A percentile compares a stretch with the other conserved stretches of the same genome.
Evolutionary conservation across 2,113 vertebrate genomes (phyloP).

Genomic region (Myotis brandtii): DNA sequence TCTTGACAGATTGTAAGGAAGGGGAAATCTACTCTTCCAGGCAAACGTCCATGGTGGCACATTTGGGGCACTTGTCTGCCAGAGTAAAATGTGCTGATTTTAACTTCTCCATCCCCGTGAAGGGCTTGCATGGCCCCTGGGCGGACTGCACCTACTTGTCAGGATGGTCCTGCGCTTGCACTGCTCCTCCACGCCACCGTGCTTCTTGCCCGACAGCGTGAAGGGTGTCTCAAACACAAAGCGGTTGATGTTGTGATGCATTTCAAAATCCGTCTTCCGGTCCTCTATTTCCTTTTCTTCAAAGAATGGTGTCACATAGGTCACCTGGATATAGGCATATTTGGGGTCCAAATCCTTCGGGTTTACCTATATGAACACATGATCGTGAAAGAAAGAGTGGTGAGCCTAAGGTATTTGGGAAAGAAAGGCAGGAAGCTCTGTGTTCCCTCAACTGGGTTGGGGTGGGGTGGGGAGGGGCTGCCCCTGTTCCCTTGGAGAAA

Average conservation of each 20-base stretch:
- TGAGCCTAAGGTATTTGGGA: neutral
- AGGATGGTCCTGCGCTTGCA: constrained; percentile 97
- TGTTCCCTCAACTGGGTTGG: neutral
- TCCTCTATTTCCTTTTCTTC: constrained; percentile 96
- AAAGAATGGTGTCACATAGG: constrained; percentile 96
- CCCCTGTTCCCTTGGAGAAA: neutral
- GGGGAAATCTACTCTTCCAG: no score
- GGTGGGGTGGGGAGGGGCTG: no score
- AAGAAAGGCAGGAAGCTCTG: neutral
- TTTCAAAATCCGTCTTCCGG: constrained; percentile 95
- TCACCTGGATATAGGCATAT: constrained; percentile 98
- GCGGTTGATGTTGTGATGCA: constrained; percentile 96
- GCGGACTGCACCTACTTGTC: constrained; percentile 89
- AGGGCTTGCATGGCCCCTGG: accelerated
- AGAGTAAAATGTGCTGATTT: accelerated
- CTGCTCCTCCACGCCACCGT: constrained; percentile 97
- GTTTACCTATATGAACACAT: constrained; percentile 90
- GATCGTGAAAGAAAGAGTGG: neutral
- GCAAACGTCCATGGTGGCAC: neutral
- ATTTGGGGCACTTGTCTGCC: neutral
- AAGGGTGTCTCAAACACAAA: constrained; percentile 99
- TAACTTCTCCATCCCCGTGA: accelerated
- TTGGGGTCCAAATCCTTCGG: constrained; percentile 97
- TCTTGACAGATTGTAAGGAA: neutral
- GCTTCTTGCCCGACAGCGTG: constrained; percentile 96